A percentile compares a stretch with the other conserved stretches of the same genome.
phyloP scores from a whole-genome alignment of 2,797 vertebrate species.

The Halcyon badia region DNA sequence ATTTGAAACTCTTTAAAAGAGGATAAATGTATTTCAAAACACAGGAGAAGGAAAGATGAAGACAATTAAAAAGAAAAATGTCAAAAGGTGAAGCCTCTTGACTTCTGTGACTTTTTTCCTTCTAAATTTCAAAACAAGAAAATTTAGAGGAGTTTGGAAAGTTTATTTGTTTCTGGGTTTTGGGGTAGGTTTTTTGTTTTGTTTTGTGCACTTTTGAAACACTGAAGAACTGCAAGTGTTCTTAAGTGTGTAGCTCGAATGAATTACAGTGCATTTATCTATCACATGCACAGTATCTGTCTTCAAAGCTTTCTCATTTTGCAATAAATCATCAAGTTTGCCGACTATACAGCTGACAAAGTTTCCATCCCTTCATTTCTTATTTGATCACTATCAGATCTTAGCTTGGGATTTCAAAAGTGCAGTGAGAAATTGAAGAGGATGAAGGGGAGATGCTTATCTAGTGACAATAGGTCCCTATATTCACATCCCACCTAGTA shows the following conservation, averaged over 20 bases:
- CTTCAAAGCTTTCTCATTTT: not conserved
- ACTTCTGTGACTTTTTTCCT: not conserved
- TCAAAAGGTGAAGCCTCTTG: not conserved
- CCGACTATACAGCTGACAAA: not conserved
- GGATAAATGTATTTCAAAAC: not conserved
- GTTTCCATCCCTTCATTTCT: not conserved
- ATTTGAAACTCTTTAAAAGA: slow-evolving; percentile 87
- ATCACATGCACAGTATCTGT: not conserved
- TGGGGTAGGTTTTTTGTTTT: not conserved
- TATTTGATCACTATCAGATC: not conserved
- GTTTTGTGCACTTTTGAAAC: not conserved
- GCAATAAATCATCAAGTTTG: not conserved
- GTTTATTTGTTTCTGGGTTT: not conserved
- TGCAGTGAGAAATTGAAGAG: not conserved
- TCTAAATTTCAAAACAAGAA: not conserved
- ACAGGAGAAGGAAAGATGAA: not conserved
- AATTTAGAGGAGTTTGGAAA: not conserved
- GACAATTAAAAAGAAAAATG: not conserved
- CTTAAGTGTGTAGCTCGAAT: not conserved
- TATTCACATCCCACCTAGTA: fast-evolving
- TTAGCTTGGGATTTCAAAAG: not conserved
- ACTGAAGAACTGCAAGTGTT: not conserved
- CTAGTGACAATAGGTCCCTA: not conserved
- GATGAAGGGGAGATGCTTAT: not conserved
- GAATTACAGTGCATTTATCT: not conserved